These are phyloP conservation scores for Bedellia somnulentella DNA, from an alignment of 2,888 invertebrate species.

Conservation along the genomic window DNA sequence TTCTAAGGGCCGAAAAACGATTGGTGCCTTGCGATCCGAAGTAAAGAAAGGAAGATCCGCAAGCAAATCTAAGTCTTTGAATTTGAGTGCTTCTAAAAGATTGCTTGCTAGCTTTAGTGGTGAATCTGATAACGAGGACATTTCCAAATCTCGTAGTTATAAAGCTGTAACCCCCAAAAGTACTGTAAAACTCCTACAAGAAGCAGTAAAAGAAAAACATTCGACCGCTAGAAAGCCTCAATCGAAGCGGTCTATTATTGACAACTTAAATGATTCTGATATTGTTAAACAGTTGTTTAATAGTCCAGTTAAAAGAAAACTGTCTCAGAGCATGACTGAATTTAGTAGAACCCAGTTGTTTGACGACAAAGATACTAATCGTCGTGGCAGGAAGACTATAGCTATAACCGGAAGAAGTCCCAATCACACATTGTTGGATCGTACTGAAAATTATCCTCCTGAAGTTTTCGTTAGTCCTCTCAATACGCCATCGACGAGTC, in stretches of 20 bases:
- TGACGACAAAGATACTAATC: slow-evolving; percentile 16
- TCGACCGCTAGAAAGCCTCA: slow-evolving; percentile 50
- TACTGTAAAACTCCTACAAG: slow-evolving; percentile 26
- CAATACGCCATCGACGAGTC: slow-evolving; percentile 22
- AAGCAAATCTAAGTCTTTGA: slow-evolving; percentile 20
- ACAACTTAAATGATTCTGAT: slow-evolving; percentile 38
- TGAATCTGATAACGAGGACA: slow-evolving; percentile 14
- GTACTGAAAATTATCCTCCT: slow-evolving; percentile 21
- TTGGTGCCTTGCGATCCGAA: slow-evolving; percentile 16
- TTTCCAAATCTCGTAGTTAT: slow-evolving; percentile 13
- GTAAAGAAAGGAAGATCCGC: slow-evolving; percentile 13
- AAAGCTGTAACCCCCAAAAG: slow-evolving; percentile 38
- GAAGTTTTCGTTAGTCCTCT: slow-evolving; percentile 36
- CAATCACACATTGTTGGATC: slow-evolving; percentile 18
- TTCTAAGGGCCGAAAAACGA: slow-evolving; percentile 20
- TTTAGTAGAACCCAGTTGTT: slow-evolving; percentile 29
- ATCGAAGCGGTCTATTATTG: slow-evolving; percentile 46
- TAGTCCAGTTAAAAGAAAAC: slow-evolving; percentile 47
- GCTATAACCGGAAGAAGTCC: slow-evolving; percentile 16
- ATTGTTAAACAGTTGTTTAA: slow-evolving; percentile 44
- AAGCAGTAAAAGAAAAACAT: slow-evolving; percentile 44
- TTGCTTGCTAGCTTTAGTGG: slow-evolving; percentile 15
- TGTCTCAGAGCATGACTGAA: slow-evolving; percentile 51
- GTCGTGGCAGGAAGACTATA: slow-evolving; percentile 19
- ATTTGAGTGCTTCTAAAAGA: slow-evolving; percentile 13